Base-by-base conservation (phyloP, 2,113 vertebrate species). In the Apteryx owenii region DNA sequence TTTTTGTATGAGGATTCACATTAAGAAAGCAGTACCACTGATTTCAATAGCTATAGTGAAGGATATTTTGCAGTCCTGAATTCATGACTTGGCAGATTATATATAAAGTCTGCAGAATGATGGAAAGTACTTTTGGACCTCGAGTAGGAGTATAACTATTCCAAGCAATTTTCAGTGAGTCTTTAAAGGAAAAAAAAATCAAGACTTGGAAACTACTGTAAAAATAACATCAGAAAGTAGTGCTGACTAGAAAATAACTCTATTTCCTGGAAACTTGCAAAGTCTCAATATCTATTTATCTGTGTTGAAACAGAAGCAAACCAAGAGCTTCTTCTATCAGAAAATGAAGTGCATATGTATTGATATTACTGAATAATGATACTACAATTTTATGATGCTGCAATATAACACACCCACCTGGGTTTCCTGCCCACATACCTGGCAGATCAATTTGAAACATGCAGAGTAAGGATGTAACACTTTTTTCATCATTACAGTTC, bases 1-100 rank as follows among this genome's bases (percentile, higher is more conserved):
- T 36, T 83, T 68, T 60, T 36, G 0, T 10, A 19, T 73, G 19
- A 83, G 25, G 62, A 90, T 83, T 17, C 5, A 28, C 38, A 10
- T 81, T 31, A 85, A 81, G 25, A 46, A 92, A 75, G 7, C 10
- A 85, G 9, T 80, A 16, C 58, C 77, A 36, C 50, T 90, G 53
- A 77, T 84, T 92, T 90, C 50, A 81, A 85, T 7, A 53, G 11
- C 44, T 73, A 22, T 36, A 90, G 64, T 7, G 78, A 84, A 93
- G 88, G 5, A 31, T 78, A 50, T 3, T 51, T 79, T 80, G 16
- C 33, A 83, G 11, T 69, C 58, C 72, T 58, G 25, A 85, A 23
- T 19, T 80, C n/a, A 48, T n/a, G 36, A 66, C 3, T 40, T 83
- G 20, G 10, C 11, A 77, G 38, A 61, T n/a, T 31, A 79, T 44